These are phyloP conservation scores for Myiothlypis coronata DNA, from an alignment of 2,797 vertebrate genomes.

Conservation along the genomic window DNA sequence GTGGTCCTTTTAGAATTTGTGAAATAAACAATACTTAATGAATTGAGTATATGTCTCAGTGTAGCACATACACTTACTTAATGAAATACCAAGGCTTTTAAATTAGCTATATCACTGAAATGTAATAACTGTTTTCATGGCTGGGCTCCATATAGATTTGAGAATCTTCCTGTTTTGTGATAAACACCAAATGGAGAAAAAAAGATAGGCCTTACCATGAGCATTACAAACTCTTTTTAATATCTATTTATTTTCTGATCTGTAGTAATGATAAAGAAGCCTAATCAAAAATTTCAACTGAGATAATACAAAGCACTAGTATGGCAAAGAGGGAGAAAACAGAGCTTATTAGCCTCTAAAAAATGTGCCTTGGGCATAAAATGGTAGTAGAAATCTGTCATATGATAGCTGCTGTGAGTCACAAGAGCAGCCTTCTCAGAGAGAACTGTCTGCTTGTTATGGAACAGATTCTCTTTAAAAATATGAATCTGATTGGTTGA, in stretches of 20 bases:
- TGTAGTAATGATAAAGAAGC: not conserved
- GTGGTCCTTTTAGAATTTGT: not conserved
- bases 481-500: not conserved
- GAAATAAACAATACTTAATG: not conserved
- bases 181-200: not conserved
- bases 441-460: not conserved
- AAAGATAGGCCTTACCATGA: not conserved
- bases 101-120: not conserved
- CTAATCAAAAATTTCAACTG: not conserved
- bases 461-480: not conserved
- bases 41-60: not conserved
- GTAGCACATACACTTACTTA: not conserved
- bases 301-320: not conserved
- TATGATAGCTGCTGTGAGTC: not conserved
- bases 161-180: not conserved
- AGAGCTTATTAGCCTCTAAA: not conserved
- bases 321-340: not conserved
- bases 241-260: not conserved
- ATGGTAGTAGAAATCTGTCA: not conserved
- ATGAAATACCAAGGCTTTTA: not conserved
- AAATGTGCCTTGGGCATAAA: not conserved
- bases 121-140: not conserved
- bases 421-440: not conserved
- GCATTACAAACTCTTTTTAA: not conserved
- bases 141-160: not conserved